Evolutionary conservation across 1,140 invertebrate genomes (phyloP).

Genomic region (Platorchestia sp.): DNA sequence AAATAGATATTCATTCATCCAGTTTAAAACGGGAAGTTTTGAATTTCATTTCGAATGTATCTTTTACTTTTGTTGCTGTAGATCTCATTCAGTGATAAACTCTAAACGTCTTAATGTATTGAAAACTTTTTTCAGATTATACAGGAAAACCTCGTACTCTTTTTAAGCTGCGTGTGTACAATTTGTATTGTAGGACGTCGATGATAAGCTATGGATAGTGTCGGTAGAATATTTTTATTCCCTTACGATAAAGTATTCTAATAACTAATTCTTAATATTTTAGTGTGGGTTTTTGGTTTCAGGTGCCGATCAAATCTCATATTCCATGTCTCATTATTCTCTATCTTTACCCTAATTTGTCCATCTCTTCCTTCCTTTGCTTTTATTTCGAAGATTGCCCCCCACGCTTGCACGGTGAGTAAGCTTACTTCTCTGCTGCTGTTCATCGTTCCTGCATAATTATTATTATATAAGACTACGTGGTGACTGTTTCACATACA

Average conservation of each 20-base stretch:
- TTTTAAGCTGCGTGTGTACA: too few species aligned
- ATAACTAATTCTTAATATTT: not conserved
- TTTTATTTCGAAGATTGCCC: constrained; percentile 52
- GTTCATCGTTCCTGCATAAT: not conserved
- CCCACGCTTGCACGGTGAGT: constrained; percentile 27
- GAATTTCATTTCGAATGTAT: too few species aligned
- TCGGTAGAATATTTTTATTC: not conserved
- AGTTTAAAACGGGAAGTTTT: too few species aligned
- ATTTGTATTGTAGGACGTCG: not conserved
- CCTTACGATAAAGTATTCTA: not conserved
- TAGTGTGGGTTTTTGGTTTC: not conserved
- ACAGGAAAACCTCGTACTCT: too few species aligned
- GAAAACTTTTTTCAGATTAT: too few species aligned
- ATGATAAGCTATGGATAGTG: not conserved
- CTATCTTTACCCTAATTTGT: constrained; percentile 29
- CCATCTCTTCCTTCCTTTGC: constrained; percentile 34
- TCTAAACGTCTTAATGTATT: too few species aligned
- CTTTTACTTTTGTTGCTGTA: too few species aligned
- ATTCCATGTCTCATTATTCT: constrained; percentile 32
- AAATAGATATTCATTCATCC: too few species aligned
- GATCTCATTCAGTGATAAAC: too few species aligned
- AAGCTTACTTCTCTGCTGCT: not conserved
- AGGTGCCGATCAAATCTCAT: not conserved
- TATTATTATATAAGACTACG: not conserved
- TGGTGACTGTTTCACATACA: constrained; percentile 11